Percentiles rank a stretch among this genome's conserved stretches.
Evolutionary conservation across 2,113 vertebrate genomes (phyloP).

Genomic region (Saccopteryx leptura): DNA sequence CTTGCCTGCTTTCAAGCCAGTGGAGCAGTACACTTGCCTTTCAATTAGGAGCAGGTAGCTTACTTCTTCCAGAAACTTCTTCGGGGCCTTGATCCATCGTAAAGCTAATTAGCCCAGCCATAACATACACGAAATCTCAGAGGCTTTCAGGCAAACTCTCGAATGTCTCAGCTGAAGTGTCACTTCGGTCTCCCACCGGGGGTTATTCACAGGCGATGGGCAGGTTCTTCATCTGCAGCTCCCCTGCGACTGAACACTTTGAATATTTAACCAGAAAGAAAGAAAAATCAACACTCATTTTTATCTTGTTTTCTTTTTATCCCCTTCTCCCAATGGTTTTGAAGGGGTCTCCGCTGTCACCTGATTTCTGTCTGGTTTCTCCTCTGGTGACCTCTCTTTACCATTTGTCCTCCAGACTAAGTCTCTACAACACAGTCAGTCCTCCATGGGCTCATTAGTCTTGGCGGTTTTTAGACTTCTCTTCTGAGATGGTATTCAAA

Average conservation of each 20-base stretch:
- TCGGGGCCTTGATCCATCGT: neutral
- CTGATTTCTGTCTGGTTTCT: neutral
- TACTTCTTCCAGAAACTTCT: slow-evolving; percentile 14
- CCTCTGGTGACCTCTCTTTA: neutral
- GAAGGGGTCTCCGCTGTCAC: neutral
- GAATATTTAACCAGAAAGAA: neutral
- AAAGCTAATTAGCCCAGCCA: neutral
- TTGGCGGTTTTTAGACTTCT: neutral
- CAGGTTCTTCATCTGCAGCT: neutral
- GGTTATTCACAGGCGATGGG: fast-evolving
- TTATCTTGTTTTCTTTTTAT: neutral
- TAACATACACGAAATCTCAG: neutral
- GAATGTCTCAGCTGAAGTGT: neutral
- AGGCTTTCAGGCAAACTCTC: neutral
- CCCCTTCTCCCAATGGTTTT: neutral
- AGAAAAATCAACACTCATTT: neutral
- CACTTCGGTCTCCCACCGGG: neutral
- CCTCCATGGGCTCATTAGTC: neutral
- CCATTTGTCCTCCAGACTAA: neutral
- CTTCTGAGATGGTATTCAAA: neutral
- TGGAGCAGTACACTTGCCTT: neutral
- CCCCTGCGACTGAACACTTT: neutral
- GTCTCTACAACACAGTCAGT: neutral
- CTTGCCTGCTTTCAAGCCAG: neutral
- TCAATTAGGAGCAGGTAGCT: neutral